phyloP scores from a whole-genome alignment of 2,797 vertebrate species.

The Phaenicophaeus curvirostris region DNA sequence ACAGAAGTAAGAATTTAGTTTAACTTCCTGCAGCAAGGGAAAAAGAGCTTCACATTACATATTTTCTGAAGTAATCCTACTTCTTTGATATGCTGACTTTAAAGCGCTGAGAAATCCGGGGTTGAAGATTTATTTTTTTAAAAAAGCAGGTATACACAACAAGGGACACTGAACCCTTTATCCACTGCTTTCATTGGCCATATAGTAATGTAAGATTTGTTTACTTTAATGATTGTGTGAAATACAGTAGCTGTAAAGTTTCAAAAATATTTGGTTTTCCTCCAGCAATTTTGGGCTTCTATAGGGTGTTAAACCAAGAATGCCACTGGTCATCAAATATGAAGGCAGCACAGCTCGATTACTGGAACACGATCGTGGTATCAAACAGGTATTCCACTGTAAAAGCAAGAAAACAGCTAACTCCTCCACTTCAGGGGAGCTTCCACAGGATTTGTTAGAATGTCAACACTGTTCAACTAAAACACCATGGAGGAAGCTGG shows the following conservation, averaged over 20 bases:
- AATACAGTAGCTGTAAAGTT: constrained; percentile 78
- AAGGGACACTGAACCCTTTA: constrained; percentile 78
- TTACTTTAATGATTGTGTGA: constrained; percentile 77
- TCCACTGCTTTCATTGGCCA: constrained; percentile 71
- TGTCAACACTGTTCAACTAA: constrained; percentile 83
- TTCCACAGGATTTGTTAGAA: constrained; percentile 83
- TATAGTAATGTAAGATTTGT: constrained; percentile 69
- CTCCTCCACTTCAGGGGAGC: constrained; percentile 78
- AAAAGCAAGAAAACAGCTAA: constrained; percentile 74
- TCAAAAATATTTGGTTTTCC: constrained; percentile 74
- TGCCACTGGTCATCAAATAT: constrained; percentile 70
- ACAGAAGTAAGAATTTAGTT: constrained; percentile 36
- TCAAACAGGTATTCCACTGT: constrained; percentile 76
- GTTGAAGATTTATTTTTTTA: constrained; percentile 54
- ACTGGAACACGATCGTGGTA: constrained; percentile 58
- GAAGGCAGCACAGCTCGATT: constrained; percentile 52
- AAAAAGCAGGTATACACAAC: constrained; percentile 66
- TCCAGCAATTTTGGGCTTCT: constrained; percentile 73
- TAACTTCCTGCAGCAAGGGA: constrained; percentile 20
- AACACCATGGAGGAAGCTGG: constrained; percentile 82
- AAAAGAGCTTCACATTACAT: constrained; percentile 32
- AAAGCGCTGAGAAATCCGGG: constrained; percentile 20
- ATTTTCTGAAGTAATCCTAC: constrained; percentile 65
- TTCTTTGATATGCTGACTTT: constrained; percentile 43
- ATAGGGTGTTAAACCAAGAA: constrained; percentile 78